Percentiles rank a stretch among this genome's conserved stretches.
Conservation (phyloP, 2,797 vertebrate species). For the Pangasius larnaudii region DNA sequence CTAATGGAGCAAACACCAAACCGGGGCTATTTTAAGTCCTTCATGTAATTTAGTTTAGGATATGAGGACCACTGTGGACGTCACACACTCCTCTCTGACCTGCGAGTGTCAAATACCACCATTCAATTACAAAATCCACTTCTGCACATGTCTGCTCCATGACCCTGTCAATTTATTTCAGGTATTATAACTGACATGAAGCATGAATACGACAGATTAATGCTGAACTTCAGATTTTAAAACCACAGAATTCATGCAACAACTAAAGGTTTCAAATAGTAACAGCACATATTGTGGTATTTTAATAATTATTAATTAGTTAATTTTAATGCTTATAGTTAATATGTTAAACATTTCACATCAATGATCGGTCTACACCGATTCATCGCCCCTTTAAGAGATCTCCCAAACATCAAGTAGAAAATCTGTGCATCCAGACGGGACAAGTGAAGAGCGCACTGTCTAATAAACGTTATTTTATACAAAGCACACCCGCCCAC, state of each 20-base stretch:
- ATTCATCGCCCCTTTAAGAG: too few relatives aligned
- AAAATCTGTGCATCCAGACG: too few relatives aligned
- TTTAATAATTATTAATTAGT: background rate
- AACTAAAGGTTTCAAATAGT: background rate
- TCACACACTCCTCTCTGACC: constrained; percentile 33
- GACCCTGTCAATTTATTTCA: background rate
- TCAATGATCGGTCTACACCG: too few relatives aligned
- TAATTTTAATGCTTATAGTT: background rate
- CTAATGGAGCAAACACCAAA: constrained; percentile 41
- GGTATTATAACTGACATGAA: background rate
- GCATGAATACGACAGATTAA: background rate
- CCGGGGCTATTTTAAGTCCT: constrained; percentile 18
- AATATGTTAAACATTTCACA: background rate
- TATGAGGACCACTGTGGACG: constrained; percentile 22
- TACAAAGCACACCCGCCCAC: too few relatives aligned
- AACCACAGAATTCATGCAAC: background rate
- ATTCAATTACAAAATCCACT: constrained; percentile 33
- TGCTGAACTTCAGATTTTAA: background rate
- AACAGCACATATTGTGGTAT: background rate
- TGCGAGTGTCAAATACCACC: background rate
- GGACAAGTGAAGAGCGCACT: too few relatives aligned
- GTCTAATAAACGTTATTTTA: too few relatives aligned
- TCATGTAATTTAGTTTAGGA: constrained; percentile 7
- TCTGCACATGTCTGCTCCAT: constrained; percentile 5
- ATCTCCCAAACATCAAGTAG: too few relatives aligned